A percentile compares a stretch with the other conserved stretches of the same genome.
These are phyloP conservation scores for Macheiramphus alcinus DNA, from an alignment of 2,113 vertebrate genomes.

Conservation along the genomic window DNA sequence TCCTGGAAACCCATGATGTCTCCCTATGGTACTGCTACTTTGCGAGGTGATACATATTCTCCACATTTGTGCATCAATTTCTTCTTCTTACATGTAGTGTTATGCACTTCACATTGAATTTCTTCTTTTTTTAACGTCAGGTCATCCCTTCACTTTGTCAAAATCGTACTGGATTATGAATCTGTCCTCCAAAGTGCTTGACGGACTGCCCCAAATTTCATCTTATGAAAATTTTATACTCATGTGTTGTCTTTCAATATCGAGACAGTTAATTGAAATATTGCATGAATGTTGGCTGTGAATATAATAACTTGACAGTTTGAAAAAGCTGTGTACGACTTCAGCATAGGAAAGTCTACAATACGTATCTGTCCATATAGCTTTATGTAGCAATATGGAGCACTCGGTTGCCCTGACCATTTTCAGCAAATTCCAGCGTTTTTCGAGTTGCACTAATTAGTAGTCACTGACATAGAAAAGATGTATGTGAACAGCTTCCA, in stretches of 20 bases:
- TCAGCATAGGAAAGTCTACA: neutral
- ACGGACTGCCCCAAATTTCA: neutral
- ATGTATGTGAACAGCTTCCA: neutral
- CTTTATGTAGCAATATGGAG: neutral
- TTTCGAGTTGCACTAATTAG: neutral
- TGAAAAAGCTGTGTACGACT: neutral
- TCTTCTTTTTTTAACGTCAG: neutral
- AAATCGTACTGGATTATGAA: neutral
- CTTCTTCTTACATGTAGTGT: neutral
- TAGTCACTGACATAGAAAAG: neutral
- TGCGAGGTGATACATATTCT: neutral
- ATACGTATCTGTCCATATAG: neutral
- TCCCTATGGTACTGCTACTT: neutral
- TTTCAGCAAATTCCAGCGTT: neutral
- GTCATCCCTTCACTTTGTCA: neutral
- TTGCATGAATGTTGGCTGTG: neutral
- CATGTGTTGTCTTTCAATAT: neutral
- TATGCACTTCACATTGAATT: neutral
- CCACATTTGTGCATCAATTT: accelerated
- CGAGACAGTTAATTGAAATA: neutral
- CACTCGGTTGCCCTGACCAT: neutral
- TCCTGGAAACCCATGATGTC: neutral
- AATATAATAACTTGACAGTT: neutral
- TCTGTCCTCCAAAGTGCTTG: neutral
- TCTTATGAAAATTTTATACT: neutral